Conservation (phyloP, 2,888 invertebrate genomes). For the Agonopterix arenella region DNA sequence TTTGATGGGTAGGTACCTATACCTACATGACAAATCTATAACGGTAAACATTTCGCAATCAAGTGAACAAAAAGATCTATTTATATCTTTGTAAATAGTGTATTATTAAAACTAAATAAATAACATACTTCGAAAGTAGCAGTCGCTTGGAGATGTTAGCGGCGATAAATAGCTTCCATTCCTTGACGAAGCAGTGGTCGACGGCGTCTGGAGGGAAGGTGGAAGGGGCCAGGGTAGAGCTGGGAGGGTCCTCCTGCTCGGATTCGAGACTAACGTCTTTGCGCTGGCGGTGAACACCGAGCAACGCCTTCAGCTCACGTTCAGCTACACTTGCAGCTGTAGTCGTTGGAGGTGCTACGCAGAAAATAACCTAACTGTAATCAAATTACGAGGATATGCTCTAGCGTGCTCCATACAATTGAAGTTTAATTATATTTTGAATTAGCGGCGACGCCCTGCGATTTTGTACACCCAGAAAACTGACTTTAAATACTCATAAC, state of each 20-base stretch:
- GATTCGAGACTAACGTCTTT: constrained; percentile 10
- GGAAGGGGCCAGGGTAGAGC: constrained; percentile 1
- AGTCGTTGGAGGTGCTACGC: constrained; percentile 3
- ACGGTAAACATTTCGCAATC: not conserved
- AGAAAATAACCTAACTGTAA: too few species aligned
- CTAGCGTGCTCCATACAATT: too few species aligned
- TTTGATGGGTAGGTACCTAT: too few species aligned
- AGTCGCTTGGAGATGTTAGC: constrained; percentile 22
- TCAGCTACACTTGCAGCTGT: constrained; percentile 37
- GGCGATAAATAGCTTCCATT: constrained; percentile 45
- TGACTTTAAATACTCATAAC: too few species aligned
- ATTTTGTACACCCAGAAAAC: too few species aligned
- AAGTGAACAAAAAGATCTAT: constrained; percentile 2
- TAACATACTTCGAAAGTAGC: constrained; percentile 23
- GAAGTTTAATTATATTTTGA: too few species aligned
- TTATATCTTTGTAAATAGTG: constrained; percentile 41
- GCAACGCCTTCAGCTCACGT: constrained; percentile 43
- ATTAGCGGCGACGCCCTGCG: too few species aligned
- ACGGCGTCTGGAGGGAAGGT: constrained; percentile 33
- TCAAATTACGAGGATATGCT: too few species aligned
- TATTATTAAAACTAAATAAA: constrained; percentile 44
- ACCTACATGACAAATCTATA: too few species aligned
- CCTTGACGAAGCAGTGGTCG: constrained; percentile 23
- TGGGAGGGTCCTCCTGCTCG: not conserved
- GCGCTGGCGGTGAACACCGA: constrained; percentile 37